These are phyloP conservation scores for Physeter macrocephalus DNA, from an alignment of 2,113 vertebrate genomes.

Conservation along the genomic window DNA sequence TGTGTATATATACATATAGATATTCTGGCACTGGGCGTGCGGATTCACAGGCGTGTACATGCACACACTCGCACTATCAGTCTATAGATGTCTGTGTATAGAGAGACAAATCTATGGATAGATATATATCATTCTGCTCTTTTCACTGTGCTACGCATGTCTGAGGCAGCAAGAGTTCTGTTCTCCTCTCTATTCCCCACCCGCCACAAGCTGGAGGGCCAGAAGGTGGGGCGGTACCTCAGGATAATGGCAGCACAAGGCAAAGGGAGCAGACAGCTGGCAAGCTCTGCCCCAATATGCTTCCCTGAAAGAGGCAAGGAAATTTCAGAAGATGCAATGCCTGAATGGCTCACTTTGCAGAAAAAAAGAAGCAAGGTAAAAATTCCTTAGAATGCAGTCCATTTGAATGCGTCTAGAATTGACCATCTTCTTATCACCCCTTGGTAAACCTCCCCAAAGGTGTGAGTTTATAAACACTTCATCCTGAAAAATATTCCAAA, in stretches of 20 bases:
- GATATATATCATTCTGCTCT: conserved; percentile 69
- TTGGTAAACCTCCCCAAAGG: not conserved
- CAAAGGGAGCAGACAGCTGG: conserved; percentile 99
- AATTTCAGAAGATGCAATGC: conserved; percentile 94
- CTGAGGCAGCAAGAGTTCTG: conserved; percentile 58
- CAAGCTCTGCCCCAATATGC: conserved; percentile 99
- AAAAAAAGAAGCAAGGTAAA: conserved; percentile 95
- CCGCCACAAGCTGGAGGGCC: conserved; percentile 91
- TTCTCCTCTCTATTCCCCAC: conserved; percentile 51
- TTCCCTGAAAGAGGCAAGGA: conserved; percentile 98
- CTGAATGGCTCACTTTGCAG: conserved; percentile 92
- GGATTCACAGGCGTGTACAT: conserved; percentile 57
- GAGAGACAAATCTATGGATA: conserved; percentile 44
- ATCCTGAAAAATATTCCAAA: conserved; percentile 23
- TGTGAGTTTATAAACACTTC: not conserved
- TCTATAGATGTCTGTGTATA: conserved; percentile 48
- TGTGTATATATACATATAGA: conserved; percentile 71
- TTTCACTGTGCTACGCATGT: conserved; percentile 69
- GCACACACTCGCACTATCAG: conserved; percentile 22
- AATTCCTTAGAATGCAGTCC: conserved; percentile 91
- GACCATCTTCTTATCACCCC: conserved; percentile 14
- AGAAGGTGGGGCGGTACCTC: conserved; percentile 98
- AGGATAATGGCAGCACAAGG: conserved; percentile 99
- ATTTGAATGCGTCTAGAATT: conserved; percentile 77
- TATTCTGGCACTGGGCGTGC: conserved; percentile 58